Evolutionary conservation across 92 coral and sea anemone genomes (phyloP), one percentile per base, ranked within the genome.

Genomic region (Umimayanthus chanpuru): DNA sequence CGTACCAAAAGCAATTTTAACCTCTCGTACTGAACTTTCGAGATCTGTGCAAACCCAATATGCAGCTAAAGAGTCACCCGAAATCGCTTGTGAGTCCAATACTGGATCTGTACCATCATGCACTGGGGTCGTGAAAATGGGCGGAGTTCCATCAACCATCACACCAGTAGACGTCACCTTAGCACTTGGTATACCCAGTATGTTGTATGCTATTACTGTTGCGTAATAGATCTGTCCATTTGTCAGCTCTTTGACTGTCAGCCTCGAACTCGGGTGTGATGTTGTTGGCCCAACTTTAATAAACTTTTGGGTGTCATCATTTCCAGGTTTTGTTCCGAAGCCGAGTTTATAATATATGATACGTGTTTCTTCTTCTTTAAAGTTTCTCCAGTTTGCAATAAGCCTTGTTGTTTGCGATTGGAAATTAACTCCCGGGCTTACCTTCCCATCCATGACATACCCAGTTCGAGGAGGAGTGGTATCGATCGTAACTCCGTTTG

Each of bases 201-300:
- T 91, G 88, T 97, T 97, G 50, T 85, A 91, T 25, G 97, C 99
- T 72, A 94, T 85, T 15, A 97, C 98, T 9, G 91, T 82, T 6
- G 99, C 98, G 85, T 94, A 95, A 75, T 97, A 97, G 18, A 88
- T 80, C 74, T 91, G 90, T 5, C 97, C 98, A 75, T 88, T 95
- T 25, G 90, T 82, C 5, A 97, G 93, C 82, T 92, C 94, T 7
- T 93, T 76, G 2, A 94, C 91, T n/a, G 88, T 88, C 20, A 97
- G 86, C 67, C 93, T 91, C 32, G 99, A 91, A 75, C 99, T 97
- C 4, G 98, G 88, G 11, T 95, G 91, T 8, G 92, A 89, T 7
- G 86, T 91, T 30, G 91, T 95, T 36, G 89, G 92, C 28, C 99
- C 98, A 39, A 96, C 98, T 47, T 95, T 93, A 14, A 94, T 93